phyloP scores from a whole-genome alignment of 2,113 vertebrate genomes.

The Pomatostomus ruficeps region DNA sequence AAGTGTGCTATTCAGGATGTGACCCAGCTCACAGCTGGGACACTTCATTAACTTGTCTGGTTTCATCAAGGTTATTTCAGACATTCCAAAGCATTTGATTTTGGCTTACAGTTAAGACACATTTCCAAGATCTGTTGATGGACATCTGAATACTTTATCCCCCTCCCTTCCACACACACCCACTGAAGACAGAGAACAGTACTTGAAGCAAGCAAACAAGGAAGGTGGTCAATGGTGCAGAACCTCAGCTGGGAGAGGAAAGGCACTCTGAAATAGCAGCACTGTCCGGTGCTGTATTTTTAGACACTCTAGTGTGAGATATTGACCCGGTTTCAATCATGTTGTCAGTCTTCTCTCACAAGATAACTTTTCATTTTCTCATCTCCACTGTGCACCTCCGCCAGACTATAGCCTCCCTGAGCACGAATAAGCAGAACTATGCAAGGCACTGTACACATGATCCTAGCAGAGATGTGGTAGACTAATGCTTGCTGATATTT shows the following conservation, averaged over 20 bases:
- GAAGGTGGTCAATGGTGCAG: neutral
- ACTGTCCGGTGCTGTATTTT: neutral
- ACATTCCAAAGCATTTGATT: neutral
- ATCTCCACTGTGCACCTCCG: neutral
- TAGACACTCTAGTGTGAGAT: neutral
- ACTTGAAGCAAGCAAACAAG: neutral
- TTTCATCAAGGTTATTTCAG: neutral
- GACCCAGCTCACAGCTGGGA: neutral
- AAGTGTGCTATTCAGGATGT: neutral
- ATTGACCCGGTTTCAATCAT: neutral
- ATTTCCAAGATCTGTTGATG: neutral
- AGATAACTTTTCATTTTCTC: neutral
- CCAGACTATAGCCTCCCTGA: neutral
- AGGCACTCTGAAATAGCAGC: neutral
- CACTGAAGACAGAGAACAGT: neutral
- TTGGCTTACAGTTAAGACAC: neutral
- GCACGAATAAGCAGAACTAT: neutral
- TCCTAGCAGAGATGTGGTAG: neutral
- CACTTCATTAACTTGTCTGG: neutral
- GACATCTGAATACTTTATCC: neutral
- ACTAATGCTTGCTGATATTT: neutral
- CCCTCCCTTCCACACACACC: rapidly evolving
- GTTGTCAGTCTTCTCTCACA: neutral
- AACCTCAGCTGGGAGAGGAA: neutral
- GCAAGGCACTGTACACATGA: neutral